A percentile compares a stretch with the other conserved stretches of the same genome.
Evolutionary conservation across 2,888 invertebrate genomes (phyloP).

Genomic region (Ernsta delagoae): DNA sequence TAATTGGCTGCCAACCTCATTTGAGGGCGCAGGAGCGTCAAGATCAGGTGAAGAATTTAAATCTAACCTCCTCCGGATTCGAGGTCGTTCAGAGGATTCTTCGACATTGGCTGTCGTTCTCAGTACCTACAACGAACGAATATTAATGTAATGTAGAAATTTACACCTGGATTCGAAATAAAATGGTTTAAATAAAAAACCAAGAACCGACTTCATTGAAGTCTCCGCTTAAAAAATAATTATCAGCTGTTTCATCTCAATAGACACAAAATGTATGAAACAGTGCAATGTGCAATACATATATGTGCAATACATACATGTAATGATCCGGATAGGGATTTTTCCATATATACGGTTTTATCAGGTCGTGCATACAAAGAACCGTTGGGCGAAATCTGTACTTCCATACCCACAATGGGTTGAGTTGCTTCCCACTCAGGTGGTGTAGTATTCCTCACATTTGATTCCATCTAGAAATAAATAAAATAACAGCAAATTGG

Average conservation of each 20-base stretch:
- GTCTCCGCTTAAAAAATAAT: slow-evolving; percentile 1
- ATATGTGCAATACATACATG: slow-evolving; percentile 5
- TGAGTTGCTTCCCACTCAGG: slow-evolving; percentile 6
- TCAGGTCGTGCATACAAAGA: slow-evolving; percentile 6
- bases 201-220: slow-evolving; percentile 1
- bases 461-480: slow-evolving; percentile 7
- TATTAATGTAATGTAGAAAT: slow-evolving; percentile 7
- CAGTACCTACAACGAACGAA: slow-evolving; percentile 5
- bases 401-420: slow-evolving; percentile 5
- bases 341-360: slow-evolving; percentile 3
- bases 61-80: slow-evolving; percentile 5
- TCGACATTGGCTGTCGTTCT: slow-evolving; percentile 3
- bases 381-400: slow-evolving; percentile 6
- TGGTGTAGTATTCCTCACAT: slow-evolving; percentile 5
- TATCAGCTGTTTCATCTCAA: slow-evolving; percentile 6
- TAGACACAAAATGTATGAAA: slow-evolving; percentile 7
- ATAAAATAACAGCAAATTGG: slow-evolving; percentile 1
- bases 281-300: background rate
- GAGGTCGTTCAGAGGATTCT: slow-evolving; percentile 6
- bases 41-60: slow-evolving; percentile 7
- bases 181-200: slow-evolving; percentile 1
- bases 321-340: slow-evolving; percentile 5
- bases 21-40: background rate
- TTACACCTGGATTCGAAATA: slow-evolving; percentile 5
- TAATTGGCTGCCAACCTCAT: slow-evolving; percentile 2